These are phyloP conservation scores for Bubo scandiacus DNA, from an alignment of 2,113 vertebrate genomes.

Conservation along the genomic window DNA sequence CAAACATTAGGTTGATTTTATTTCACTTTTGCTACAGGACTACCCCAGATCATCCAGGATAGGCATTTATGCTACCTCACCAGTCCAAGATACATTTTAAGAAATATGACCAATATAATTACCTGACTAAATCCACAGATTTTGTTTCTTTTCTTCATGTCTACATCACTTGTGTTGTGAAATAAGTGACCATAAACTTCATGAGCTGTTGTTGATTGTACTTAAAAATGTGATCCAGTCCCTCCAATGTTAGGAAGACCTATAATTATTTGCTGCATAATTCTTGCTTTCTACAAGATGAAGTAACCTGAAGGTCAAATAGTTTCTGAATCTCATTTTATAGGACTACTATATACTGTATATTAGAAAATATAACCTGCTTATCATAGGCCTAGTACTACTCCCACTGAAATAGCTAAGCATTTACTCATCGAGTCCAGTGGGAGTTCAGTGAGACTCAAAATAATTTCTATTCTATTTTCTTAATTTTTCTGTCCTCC, in stretches of 20 bases:
- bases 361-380: not conserved
- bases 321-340: not conserved
- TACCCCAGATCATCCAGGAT: not conserved
- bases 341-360: not conserved
- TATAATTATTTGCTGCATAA: not conserved
- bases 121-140: not conserved
- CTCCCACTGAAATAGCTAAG: slow-evolving; percentile 2
- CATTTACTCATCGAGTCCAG: not conserved
- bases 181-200: not conserved
- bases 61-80: not conserved
- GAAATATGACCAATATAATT: not conserved
- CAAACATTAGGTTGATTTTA: not conserved
- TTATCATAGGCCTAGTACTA: not conserved
- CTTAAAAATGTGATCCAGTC: not conserved
- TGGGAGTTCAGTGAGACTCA: slow-evolving; percentile 25
- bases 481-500: slow-evolving; percentile 6
- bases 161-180: not conserved
- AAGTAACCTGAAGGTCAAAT: not conserved
- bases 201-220: not conserved
- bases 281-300: not conserved
- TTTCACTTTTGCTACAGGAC: not conserved
- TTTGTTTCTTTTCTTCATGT: not conserved
- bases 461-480: slow-evolving; percentile 3
- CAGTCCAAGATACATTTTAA: not conserved
- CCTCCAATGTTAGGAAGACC: not conserved